Evolutionary conservation across 1,140 invertebrate genomes (phyloP).

Genomic region (Linepithema humile): DNA sequence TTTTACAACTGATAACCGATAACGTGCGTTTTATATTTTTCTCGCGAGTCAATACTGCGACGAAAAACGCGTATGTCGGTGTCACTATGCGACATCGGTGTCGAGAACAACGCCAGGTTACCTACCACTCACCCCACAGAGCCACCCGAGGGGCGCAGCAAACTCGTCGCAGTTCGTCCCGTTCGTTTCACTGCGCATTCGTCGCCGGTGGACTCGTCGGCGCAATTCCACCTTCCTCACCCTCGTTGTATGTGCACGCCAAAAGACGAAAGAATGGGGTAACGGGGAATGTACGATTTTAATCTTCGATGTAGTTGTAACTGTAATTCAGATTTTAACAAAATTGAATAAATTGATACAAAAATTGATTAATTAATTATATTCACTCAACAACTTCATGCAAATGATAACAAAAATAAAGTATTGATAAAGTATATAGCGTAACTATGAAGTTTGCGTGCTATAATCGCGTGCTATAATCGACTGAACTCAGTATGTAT

Average conservation of each 20-base stretch:
- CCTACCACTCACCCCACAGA: not conserved
- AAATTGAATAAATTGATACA: too few relatives aligned
- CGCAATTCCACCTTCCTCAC: not conserved
- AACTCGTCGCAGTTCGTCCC: constrained; percentile 9
- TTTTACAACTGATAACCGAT: constrained; percentile 20
- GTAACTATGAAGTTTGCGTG: too few relatives aligned
- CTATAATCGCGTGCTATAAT: too few relatives aligned
- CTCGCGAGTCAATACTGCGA: constrained; percentile 31
- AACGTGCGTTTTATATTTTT: constrained; percentile 17
- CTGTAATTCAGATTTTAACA: not conserved
- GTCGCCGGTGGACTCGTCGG: constrained; percentile 44
- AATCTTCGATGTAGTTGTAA: not conserved
- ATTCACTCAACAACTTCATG: too few relatives aligned
- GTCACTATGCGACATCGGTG: constrained; percentile 26
- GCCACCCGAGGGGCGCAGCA: constrained; percentile 7
- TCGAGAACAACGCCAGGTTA: constrained; percentile 27
- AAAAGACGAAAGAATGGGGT: not conserved
- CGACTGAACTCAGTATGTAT: not conserved
- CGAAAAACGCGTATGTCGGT: constrained; percentile 21
- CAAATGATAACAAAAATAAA: too few relatives aligned
- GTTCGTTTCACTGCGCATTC: constrained; percentile 48
- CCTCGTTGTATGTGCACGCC: not conserved
- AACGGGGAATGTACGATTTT: not conserved
- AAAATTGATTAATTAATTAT: too few relatives aligned
- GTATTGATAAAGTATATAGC: too few relatives aligned